Evolutionary conservation across 64 coral and sea anemone species (phyloP), one percentile per base, ranked within the genome.

Genomic region (Pocillopora damicornis): DNA sequence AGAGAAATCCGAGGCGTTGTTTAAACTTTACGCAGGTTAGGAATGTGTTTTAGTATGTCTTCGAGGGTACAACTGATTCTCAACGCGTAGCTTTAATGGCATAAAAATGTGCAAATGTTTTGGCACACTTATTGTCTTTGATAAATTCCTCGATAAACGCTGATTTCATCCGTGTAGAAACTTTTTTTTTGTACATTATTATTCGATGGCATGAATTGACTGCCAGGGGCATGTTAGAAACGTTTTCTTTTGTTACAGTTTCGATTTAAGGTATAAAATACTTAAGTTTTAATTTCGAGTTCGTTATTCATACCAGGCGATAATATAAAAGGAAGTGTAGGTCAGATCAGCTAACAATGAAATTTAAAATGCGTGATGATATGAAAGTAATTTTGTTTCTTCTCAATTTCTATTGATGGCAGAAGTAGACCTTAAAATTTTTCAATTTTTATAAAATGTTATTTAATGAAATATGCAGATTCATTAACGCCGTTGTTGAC

Each of bases 291-390:
- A 51, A 4, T 51, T 51, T 4, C 42, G 42, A 51, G 42, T 51
- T 51, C 0, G 42, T 51, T 51, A 51, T 51, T 7, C 42, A 51
- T 2, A 51, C 42, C 42, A 23, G 67, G 2, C 25, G 67, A 23
- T 71, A 25, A 63, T 25, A 25, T 71, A 71, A 23, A 1, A 11
- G 11, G 20, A 71, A 71, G 67, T 4, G 6, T 71, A 16, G 35
- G 79, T 63, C 26, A 18, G 22, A 59, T 60, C 17, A 63, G 25
- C 79, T 37, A 13, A 18, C 35, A 30, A 63, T 17, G 15, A 35
- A 36, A 61, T 63, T 81, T 81, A 81, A 81, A 35, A 81, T 79
- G n/a, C 4, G 37, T 81, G 14, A 63, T 81, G 25, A 71, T 81
- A 9, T 63, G 63, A 79, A 11, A 11, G 26, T 37, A 61, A 81